Conservation (phyloP, 2,888 invertebrate genomes). For the Macaria notata region DNA sequence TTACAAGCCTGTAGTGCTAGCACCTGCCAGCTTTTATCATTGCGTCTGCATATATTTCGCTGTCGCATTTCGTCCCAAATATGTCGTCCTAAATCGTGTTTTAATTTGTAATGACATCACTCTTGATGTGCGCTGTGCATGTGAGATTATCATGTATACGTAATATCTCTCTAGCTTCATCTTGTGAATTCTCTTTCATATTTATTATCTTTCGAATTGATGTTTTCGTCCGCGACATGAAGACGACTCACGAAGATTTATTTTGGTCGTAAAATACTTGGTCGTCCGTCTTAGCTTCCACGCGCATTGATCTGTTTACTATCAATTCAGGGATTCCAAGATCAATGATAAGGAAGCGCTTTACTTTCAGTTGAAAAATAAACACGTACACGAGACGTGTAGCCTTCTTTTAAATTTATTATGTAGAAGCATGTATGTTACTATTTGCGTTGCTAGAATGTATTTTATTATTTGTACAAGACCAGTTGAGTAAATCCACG, state of each 20-base stretch:
- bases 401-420: background rate
- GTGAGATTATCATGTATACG: conserved; percentile 1
- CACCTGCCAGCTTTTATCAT: conserved; percentile 46
- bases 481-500: background rate
- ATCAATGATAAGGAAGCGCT: conserved; percentile 10
- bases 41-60: conserved; percentile 35
- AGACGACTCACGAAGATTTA: background rate
- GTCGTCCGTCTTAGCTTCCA: background rate
- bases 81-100: conserved; percentile 44
- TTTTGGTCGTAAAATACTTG: conserved; percentile 2
- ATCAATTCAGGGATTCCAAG: conserved; percentile 6
- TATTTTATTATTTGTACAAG: background rate
- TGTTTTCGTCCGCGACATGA: no score
- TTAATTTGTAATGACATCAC: conserved; percentile 42
- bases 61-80: conserved; percentile 41
- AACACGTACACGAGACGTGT: background rate
- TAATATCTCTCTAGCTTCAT: conserved; percentile 3
- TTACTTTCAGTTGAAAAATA: conserved; percentile 5
- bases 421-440: no score
- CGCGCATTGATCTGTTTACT: conserved; percentile 8
- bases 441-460: background rate
- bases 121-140: conserved; percentile 22
- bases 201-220: background rate
- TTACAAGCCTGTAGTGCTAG: conserved; percentile 36
- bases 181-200: background rate